Evolutionary conservation across 1,140 invertebrate species (phyloP).

Genomic region (Drosophila yakuba): DNA sequence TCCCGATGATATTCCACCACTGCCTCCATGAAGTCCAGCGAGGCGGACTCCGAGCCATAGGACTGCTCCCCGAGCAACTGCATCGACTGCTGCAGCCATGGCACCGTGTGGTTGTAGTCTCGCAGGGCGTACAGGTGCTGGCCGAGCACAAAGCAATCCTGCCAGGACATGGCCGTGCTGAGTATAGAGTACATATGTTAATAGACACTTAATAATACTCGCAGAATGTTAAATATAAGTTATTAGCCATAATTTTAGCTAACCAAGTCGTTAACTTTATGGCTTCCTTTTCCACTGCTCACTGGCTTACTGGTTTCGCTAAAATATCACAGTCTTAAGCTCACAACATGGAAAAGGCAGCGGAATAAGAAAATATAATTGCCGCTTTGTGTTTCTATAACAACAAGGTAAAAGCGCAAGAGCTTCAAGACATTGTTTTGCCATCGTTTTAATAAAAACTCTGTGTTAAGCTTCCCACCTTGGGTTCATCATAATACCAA

Average conservation of each 20-base stretch:
- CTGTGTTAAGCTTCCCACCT: too few species aligned
- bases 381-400: neutral
- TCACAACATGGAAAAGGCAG: conserved; percentile 2
- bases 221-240: too few species aligned
- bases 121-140: conserved; percentile 95
- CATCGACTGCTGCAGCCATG: conserved; percentile 96
- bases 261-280: neutral
- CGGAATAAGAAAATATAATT: conserved; percentile 5
- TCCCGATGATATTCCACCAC: conserved; percentile 88
- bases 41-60: conserved; percentile 46
- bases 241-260: neutral
- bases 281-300: neutral
- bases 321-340: neutral
- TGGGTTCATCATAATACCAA: too few species aligned
- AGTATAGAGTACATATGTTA: too few species aligned
- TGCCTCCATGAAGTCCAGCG: conserved; percentile 75
- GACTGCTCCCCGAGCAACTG: conserved; percentile 53
- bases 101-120: conserved; percentile 95
- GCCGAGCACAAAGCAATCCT: conserved; percentile 98
- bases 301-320: neutral
- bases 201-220: too few species aligned
- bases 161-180: conserved; percentile 88
- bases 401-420: neutral
- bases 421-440: neutral
- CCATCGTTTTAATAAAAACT: neutral